Evolutionary conservation across 2,797 vertebrate species (phyloP), one percentile per base, ranked within the genome.

Genomic region (Sebastes itinus): DNA sequence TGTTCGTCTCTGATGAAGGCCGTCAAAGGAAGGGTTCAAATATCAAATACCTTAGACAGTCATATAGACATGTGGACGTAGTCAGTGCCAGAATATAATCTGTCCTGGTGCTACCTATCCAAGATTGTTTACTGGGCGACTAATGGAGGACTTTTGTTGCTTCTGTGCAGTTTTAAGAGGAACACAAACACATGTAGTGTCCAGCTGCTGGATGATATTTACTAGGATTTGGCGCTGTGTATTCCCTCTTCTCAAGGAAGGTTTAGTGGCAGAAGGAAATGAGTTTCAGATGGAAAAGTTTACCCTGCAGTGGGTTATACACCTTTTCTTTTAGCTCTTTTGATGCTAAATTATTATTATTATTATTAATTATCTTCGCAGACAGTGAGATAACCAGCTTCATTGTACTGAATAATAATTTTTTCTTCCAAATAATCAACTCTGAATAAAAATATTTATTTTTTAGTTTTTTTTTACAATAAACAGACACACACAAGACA

Each of bases 1-100:
- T 93, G 88, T 86, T 88, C 18, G 2, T 56, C 42, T 81, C 28
- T 54, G 73, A 80, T 66, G 73, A 65, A 33, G 33, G n/a, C 27
- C 65, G 68, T 82, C 67, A 77, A 66, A 79, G 63, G 61, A 67
- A 54, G 7, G 55, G 4, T 64, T 88, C 60, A 54, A 64, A 80
- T 86, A 76, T 81, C 67, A 78, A 61, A 77, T 67, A 77, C 20
- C 67, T 13, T 4, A 16, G 3, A 32, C 54, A 25, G 16, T 62
- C 62, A 32, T 49, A 66, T 23, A 35, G 65, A 78, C 71, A 83
- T 72, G 35, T 55, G 30, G 70, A 78, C 73, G 55, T 22, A 61
- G 63, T 65, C 78, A 54, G 56, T 18, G 42, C 12, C 74, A 20
- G 69, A 27, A 35, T 33, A 61, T 67, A 82, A 78, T 71, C 65